Conservation (phyloP, 2,888 invertebrate genomes). For the Polyommatus iphigenia region DNA sequence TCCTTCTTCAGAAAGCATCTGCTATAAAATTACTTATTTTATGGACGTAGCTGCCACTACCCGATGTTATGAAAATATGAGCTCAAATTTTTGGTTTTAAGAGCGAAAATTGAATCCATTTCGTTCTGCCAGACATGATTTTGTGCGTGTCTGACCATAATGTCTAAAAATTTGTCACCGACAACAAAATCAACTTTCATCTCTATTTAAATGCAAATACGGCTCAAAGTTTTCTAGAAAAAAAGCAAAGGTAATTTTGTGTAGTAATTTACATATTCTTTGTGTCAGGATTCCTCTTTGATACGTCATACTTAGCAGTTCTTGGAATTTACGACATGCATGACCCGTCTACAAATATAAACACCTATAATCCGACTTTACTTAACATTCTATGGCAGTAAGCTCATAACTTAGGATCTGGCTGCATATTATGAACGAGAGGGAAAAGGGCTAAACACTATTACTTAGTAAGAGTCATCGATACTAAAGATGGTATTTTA, state of each 20-base stretch:
- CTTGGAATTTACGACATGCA: constrained; percentile 23
- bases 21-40: constrained; percentile 1
- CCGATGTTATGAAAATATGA: constrained; percentile 18
- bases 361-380: constrained; percentile 14
- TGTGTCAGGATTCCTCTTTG: constrained; percentile 43
- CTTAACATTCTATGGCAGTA: background rate
- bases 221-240: constrained; percentile 30
- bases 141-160: constrained; percentile 26
- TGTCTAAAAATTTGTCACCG: constrained; percentile 11
- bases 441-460: background rate
- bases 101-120: constrained; percentile 1
- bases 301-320: constrained; percentile 43
- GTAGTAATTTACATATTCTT: constrained; percentile 39
- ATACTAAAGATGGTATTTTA: background rate
- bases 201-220: constrained; percentile 32
- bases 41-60: background rate
- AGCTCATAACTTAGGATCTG: background rate
- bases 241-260: constrained; percentile 28
- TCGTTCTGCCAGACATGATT: constrained; percentile 3
- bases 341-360: constrained; percentile 10
- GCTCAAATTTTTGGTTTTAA: background rate
- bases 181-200: constrained; percentile 27
- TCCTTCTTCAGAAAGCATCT: constrained; percentile 45
- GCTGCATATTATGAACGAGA: background rate
- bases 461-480: background rate